Evolutionary conservation across 2,797 vertebrate species (phyloP), one percentile per base, ranked within the genome.

Genomic region (Liasis olivaceus): DNA sequence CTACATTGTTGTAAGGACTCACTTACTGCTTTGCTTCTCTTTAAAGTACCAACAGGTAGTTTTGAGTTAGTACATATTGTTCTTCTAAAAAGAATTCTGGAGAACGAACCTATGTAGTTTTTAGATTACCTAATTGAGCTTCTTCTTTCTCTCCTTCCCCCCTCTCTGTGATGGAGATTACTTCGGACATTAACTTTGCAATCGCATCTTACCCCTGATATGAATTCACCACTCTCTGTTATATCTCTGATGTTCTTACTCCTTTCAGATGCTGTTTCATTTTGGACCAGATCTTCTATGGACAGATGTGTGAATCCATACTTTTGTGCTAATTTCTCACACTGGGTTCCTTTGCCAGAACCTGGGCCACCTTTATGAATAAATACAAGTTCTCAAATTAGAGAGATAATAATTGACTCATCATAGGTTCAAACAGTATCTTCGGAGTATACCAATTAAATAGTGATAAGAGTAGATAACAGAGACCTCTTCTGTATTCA

Each of bases 301-400:
- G 98, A 98, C 90, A 99, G 95, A 1, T 97, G 96, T 31, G 96
- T 98, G 94, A 99, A 97, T 91, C 98, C 98, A 0, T 99, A 99
- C 93, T 98, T 97, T 95, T 98, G 98, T 94, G 98, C 98, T 96
- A 99, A 96, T 95, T 98, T 98, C 97, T 98, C 97, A 15, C 98
- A 98, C 51, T 99, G 99, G 36, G 98, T 97, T 28, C 98, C 96
- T 97, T 99, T 99, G 87, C 99, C 99, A 36, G 99, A 99, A 89
- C 98, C 98, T 0, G 99, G 99, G 17, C 99, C 99, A 94, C 99
- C 99, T 98, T 93, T 36, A 81, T 85, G 85, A 96, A 54, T 86
- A 92, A 85, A 42, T 12, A 93, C 7, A 95, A 95, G 91, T 4
- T 91, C 4, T 26, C 5, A 93, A 88, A 81, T 69, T n/a, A 58